Base-by-base conservation (phyloP, 2,113 vertebrate genomes). In the Polypterus senegalus region DNA sequence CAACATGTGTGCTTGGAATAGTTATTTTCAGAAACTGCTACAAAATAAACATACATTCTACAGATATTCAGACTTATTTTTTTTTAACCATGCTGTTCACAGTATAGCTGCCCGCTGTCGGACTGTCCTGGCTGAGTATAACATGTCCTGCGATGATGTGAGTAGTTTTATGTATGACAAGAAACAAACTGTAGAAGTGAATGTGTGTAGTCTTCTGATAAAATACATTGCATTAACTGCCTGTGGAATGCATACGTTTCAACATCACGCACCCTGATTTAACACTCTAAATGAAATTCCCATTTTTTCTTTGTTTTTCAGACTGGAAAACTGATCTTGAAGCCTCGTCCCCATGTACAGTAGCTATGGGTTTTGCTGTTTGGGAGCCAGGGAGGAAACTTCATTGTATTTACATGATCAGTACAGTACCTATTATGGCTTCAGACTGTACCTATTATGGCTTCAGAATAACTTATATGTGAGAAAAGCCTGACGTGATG, bases 101-200 rank as follows among this genome's bases (percentile, higher is more conserved):
- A 99, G 96, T 77, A 99, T 99, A 70, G 94, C 96, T 67, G 96
- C 94, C 51, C 89, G 96, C 63, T 98, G 96, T 83, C 90, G 96
- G 76, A 98, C 92, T 4, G 89, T 99, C 74, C 79, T 99, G 80
- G 91, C 94, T 75, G 96, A 99, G 76, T 99, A 99, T 83, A 99
- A 99, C 73, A 99, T 99, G 96, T 99, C 96, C 70, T 99, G 96
- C 79, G 96, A 98, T 74, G 94, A 99, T 67, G 96, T 99, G 79
- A 92, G 94, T 92, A 65, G 11, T 54, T 5, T 7, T 58, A 6
- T 7, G 7, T 44, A 62, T 3, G 45, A 27, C 9, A 7, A 9
- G 43, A 54, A 56, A 5, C 53, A 46, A 56, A 65, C 59, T 65
- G 46, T 47, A 45, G 55, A 58, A 46, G 9, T 44, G 49, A 43